Evolutionary conservation across 2,797 vertebrate species (phyloP).

Genomic region (Vireo griseus): DNA sequence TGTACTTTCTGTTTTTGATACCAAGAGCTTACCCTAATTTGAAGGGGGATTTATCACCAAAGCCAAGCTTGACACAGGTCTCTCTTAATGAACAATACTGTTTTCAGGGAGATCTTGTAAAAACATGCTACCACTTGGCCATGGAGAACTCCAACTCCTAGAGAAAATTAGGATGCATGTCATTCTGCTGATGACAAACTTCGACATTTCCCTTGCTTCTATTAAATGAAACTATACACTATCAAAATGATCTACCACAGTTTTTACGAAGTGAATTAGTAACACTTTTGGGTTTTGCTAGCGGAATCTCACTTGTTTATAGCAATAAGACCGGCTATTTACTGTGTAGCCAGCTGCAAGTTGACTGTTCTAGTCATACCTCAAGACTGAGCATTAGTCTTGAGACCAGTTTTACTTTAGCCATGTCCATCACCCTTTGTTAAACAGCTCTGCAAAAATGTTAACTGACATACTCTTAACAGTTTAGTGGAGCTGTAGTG

Average conservation of each 20-base stretch:
- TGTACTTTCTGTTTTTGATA: not conserved
- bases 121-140: not conserved
- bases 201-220: not conserved
- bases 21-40: not conserved
- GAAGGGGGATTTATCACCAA: accelerated
- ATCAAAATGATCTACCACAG: not conserved
- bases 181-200: not conserved
- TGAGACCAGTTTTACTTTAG: not conserved
- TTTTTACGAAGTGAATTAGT: not conserved
- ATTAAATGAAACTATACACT: not conserved
- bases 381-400: not conserved
- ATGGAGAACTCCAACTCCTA: accelerated
- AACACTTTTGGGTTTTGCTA: not conserved
- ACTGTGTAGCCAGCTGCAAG: not conserved
- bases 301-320: not conserved
- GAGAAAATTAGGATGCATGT: not conserved
- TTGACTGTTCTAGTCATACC: not conserved
- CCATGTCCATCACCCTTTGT: not conserved
- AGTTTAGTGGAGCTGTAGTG: not conserved
- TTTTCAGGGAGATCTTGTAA: not conserved
- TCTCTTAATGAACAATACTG: not conserved
- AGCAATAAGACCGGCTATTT: not conserved
- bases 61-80: not conserved
- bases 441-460: not conserved
- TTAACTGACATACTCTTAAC: not conserved